Evolutionary conservation across 2,888 invertebrate genomes (phyloP), one percentile per base, ranked within the genome.

Genomic region (Operophtera brumata): DNA sequence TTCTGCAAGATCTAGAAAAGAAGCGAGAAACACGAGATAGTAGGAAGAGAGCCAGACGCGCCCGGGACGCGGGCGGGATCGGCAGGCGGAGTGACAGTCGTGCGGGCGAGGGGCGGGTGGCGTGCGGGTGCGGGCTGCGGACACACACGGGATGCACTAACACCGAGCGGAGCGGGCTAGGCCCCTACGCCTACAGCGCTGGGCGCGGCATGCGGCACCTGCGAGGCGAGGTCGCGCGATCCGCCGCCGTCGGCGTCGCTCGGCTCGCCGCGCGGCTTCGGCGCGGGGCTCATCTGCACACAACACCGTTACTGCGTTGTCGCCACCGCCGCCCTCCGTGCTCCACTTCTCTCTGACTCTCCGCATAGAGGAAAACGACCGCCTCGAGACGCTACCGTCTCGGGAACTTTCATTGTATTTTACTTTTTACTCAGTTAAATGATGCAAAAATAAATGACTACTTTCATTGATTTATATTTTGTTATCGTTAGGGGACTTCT

Each of bases 1-100:
- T 96, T 97, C 96, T 97, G 97, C 95, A 96, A 96, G 95, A 97
- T 97, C 96, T 97, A 96, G 95, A 96, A 96, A 94, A 94, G 92
- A 93, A 94, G 94, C 94, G 94, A 94, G 94, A 94, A 94, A 94
- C 94, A 94, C 94, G 94, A 94, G 93, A 93, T 94, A 94, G 94
- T 94, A 94, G 93, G 93, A 92, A 92, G 92, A 90, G 90, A 90
- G 89, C 86, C 80, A 84, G 90, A 82, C 85, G 88, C 87, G 86
- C 85, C 80, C 82, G 75, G 75, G 77, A 77, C 79, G 79, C 78
- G 80, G 75, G 80, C 77, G 76, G 78, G 78, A 70, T 73, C 73
- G 75, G 80, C 81, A 81, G 79, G 75, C 78, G 76, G 66, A 76
- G 72, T 66, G 78, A 80, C 81, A 73, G 75, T 77, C 71, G 73